Conservation (phyloP, 92 coral and sea anemone species). For the Diadumene lineata region DNA sequence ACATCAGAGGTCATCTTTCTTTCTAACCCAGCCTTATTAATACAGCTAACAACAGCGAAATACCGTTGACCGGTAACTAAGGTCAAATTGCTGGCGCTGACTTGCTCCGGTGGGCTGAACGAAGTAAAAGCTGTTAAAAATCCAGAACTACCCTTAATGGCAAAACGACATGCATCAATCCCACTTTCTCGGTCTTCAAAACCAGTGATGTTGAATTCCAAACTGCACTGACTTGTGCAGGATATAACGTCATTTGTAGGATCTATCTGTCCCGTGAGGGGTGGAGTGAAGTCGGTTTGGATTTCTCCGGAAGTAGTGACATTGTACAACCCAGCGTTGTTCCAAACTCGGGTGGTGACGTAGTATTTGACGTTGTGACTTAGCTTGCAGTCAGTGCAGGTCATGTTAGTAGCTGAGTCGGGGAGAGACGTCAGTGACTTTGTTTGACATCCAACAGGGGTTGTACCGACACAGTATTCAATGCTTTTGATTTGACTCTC, state of each 20-base stretch:
- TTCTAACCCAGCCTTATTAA: constrained; percentile 56
- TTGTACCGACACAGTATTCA: constrained; percentile 89
- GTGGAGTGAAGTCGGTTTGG: constrained; percentile 72
- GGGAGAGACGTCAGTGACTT: constrained; percentile 61
- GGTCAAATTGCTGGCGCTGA: constrained; percentile 46
- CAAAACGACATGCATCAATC: constrained; percentile 48
- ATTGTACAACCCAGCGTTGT: constrained; percentile 76
- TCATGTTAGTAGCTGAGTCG: constrained; percentile 41
- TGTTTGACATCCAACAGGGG: constrained; percentile 71
- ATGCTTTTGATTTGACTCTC: constrained; percentile 69
- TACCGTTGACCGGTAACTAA: constrained; percentile 59
- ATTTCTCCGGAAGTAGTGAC: constrained; percentile 57
- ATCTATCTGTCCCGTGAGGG: constrained; percentile 50
- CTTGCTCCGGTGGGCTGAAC: constrained; percentile 19
- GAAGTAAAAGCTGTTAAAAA: constrained; percentile 29
- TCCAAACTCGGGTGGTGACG: constrained; percentile 78
- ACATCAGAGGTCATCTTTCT: constrained; percentile 40
- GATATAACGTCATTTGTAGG: constrained; percentile 38
- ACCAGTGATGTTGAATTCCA: constrained; percentile 47
- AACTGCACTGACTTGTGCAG: constrained; percentile 55
- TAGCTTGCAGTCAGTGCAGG: constrained; percentile 73
- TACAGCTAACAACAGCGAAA: constrained; percentile 56
- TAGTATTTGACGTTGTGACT: constrained; percentile 63
- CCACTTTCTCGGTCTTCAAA: constrained; percentile 82
- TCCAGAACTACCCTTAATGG: constrained; percentile 43